Evolutionary conservation across 92 coral and sea anemone genomes (phyloP), one percentile per base, ranked within the genome.

Genomic region (Bergia sp.): DNA sequence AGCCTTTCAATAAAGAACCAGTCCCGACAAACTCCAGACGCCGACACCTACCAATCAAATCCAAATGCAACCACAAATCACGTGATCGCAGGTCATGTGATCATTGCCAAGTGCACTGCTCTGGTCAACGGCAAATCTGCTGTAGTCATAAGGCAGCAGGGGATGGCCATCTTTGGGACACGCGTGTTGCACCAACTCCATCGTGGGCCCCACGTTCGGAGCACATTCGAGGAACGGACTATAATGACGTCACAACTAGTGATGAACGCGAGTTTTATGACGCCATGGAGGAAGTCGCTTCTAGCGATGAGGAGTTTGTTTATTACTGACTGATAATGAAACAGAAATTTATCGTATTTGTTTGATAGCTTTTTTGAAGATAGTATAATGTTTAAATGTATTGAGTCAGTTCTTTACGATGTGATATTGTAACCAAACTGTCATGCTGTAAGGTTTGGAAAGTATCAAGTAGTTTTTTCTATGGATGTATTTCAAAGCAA

Each of bases 1-100:
- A 36, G 29, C 80, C 47, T 5, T 41, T 76, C 79, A 18, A 76
- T 21, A 39, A 76, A n/a, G 80, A 76, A 76, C 80, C 79, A 5
- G 53, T 76, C 12, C 53, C 79, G 3, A 76, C 79, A 7, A 3
- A 50, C 79, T 41, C 79, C 53, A 76, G 83, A 69, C 42, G 45
- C 83, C 83, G 43, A 55, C 69, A 38, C 20, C 40, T 8, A 20
- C 37, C 82, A 47, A 49, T 3, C 36, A 44, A 44, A 47, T 12
- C 64, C 39, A 45, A 77, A 23, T 16, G 67, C 67, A 79, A 41
- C 83, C 83, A 79, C 37, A 79, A 36, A 6, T 49, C 69, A 29
- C 23, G 67, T 29, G 69, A 79, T 23, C 82, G 61, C n/a, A 8
- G 29, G 23, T 61, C 69, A 61, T 18, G 6, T 61, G 29, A 61